Base-by-base conservation (phyloP, 2,888 invertebrate species). In the Drosophila birchii region DNA sequence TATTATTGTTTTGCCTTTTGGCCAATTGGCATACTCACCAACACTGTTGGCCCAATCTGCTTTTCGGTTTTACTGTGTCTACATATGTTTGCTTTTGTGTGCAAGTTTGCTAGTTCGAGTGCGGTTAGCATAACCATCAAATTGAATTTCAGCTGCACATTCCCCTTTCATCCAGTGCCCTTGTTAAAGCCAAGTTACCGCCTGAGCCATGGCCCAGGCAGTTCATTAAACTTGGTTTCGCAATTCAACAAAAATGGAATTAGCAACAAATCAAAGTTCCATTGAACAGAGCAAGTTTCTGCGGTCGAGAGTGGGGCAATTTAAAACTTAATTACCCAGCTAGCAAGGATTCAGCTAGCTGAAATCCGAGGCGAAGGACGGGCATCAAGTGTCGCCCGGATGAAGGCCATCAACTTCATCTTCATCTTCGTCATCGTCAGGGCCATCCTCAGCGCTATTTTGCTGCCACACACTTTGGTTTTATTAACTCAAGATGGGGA, bases 401-500 rank as follows among this genome's bases (percentile, higher is more conserved):
- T 69, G 23, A 23, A 45, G 23, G 71, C 58, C 76, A 62, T 44
- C 76, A 44, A 20, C 66, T 56, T 66, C 61, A 63, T 60, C 66
- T 51, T 51, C 51, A 64, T 71, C 71, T 62, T 63, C 58, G 38
- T 66, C 60, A 41, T 70, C 44, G 32, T 49, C 55, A 54, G 68
- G 78, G 62, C 53, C 78, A 54, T 45, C 39, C 36, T 51, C 39
- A 34, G 32, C 56, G 66, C 26, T 26, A 16, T 58, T 58, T 49
- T 58, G 72, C 74, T 81, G 64, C 88, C 88, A 80, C 81, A 86
- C 88, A 83, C 80, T 84, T 86, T 73, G 81, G 88, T 86, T 88
- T 88, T 84, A 85, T 88, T 88, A 86, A 88, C 87, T 71, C 66
- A 56, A 73, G 66, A 66, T 41, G 26, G 29, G 36, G 45, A 49